A percentile compares a stretch with the other conserved stretches of the same genome.
Evolutionary conservation across 2,797 vertebrate species (phyloP).

Genomic region (Scolopax bukidnonensis): DNA sequence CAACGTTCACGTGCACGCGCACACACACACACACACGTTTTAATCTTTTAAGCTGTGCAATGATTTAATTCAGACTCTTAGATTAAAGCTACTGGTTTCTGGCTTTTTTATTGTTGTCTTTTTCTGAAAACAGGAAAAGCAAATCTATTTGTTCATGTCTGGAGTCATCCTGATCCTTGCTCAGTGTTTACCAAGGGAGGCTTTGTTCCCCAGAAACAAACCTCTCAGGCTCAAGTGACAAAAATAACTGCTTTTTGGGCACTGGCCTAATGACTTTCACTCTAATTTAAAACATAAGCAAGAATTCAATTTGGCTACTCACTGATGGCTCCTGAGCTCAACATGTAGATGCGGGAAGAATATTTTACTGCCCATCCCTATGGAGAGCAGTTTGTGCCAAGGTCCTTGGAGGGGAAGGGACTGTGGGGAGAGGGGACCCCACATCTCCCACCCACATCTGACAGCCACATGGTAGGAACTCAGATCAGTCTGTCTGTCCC

Average conservation of each 20-base stretch:
- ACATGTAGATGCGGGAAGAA: background rate
- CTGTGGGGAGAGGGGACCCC: background rate
- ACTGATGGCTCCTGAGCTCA: background rate
- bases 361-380: background rate
- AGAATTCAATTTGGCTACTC: background rate
- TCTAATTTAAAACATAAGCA: slow-evolving; percentile 13
- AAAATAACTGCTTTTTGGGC: slow-evolving; percentile 16
- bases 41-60: background rate
- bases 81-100: background rate
- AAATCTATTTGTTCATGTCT: background rate
- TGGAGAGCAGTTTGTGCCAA: background rate
- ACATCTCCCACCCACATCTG: background rate
- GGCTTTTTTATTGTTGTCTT: background rate
- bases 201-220: slow-evolving; percentile 10
- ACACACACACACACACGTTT: background rate
- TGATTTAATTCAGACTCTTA: slow-evolving; percentile 11
- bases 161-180: background rate
- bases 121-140: background rate
- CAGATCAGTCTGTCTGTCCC: slow-evolving; percentile 38
- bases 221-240: slow-evolving; percentile 15
- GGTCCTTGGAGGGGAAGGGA: background rate
- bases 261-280: slow-evolving; percentile 13
- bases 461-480: background rate
- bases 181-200: background rate
- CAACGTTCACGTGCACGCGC: background rate